phyloP scores from a whole-genome alignment of 2,797 vertebrate genomes.

The Mormyrus hasselquistii region DNA sequence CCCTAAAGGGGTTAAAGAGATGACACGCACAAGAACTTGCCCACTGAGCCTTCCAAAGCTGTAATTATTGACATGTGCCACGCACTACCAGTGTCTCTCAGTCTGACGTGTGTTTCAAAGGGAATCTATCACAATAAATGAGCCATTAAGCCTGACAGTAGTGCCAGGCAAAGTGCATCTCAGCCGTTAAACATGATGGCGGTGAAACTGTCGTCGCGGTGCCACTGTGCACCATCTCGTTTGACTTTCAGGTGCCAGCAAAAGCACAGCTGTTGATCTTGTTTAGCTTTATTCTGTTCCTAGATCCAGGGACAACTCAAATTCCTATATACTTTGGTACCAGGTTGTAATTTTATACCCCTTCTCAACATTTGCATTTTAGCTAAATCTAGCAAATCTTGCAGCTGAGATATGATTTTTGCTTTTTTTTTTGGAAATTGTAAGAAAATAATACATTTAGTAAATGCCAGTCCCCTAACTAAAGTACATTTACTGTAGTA shows the following conservation, averaged over 20 bases:
- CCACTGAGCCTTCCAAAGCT: neutral
- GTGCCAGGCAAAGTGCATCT: neutral
- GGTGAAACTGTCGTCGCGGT: neutral
- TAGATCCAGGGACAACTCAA: neutral
- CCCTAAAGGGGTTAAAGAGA: neutral
- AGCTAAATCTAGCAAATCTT: neutral
- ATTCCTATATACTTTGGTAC: neutral
- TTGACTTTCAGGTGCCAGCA: neutral
- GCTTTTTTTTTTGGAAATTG: neutral
- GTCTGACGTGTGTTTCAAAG: conserved; percentile 10
- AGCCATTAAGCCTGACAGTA: neutral
- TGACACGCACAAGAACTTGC: neutral
- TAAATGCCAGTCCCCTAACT: neutral
- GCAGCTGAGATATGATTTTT: neutral
- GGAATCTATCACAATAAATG: neutral
- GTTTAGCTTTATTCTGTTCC: neutral
- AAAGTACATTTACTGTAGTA: too few relatives aligned
- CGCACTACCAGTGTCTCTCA: neutral
- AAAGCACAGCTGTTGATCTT: neutral
- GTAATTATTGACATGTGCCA: conserved; percentile 1
- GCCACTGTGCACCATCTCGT: neutral
- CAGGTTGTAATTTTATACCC: neutral
- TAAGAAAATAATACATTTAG: neutral
- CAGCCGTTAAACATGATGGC: neutral
- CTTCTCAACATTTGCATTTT: neutral